Evolutionary conservation across 2,888 invertebrate species (phyloP).

Genomic region (Melieria omissa): DNA sequence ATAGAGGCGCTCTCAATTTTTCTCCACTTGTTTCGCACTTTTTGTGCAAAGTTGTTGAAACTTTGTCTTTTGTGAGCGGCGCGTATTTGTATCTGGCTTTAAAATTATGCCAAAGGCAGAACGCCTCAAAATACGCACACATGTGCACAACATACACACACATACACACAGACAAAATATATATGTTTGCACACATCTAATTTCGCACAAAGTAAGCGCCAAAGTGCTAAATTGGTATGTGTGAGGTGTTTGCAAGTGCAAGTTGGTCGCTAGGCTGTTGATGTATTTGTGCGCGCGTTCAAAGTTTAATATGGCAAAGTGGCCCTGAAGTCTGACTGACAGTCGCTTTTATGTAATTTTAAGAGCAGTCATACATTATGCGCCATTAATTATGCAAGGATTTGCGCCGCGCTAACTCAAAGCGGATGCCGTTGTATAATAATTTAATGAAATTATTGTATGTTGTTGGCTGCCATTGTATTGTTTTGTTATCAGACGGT

Average conservation of each 20-base stretch:
- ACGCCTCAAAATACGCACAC: constrained; percentile 21
- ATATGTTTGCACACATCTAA: background rate
- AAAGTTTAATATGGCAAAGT: constrained; percentile 32
- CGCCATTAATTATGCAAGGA: constrained; percentile 24
- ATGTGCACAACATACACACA: background rate
- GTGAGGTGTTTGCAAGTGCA: constrained; percentile 17
- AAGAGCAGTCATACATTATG: constrained; percentile 18
- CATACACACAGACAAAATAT: background rate
- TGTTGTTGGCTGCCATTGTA: background rate
- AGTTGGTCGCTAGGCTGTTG: constrained; percentile 1
- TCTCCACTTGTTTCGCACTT: constrained; percentile 16
- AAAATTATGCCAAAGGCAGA: background rate
- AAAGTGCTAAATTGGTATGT: constrained; percentile 30
- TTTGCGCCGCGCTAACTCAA: background rate
- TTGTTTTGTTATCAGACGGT: too few relatives aligned
- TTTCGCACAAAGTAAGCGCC: background rate
- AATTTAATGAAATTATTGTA: constrained; percentile 4
- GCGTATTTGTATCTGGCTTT: background rate
- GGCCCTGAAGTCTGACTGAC: constrained; percentile 21
- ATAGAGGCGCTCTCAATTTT: constrained; percentile 14
- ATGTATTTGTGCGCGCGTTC: background rate
- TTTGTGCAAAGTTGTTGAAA: constrained; percentile 35
- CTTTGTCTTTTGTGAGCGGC: constrained; percentile 27
- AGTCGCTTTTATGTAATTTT: constrained; percentile 25
- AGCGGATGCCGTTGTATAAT: background rate